A percentile compares a stretch with the other conserved stretches of the same genome.
Conservation (phyloP, 2,113 vertebrate genomes). For the Syngnathus scovelli region DNA sequence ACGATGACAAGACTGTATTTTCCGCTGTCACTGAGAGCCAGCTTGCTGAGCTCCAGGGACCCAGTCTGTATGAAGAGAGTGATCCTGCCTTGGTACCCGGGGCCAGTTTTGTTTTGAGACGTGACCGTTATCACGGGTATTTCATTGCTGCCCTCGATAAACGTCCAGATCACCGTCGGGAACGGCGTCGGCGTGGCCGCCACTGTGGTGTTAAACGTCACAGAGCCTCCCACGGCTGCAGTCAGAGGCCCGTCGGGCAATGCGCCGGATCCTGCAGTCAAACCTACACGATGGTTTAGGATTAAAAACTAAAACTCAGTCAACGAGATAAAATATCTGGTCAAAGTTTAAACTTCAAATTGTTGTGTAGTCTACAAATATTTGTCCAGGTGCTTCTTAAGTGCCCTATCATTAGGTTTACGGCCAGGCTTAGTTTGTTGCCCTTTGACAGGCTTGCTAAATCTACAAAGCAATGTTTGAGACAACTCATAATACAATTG, state of each 20-base stretch:
- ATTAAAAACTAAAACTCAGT: no score
- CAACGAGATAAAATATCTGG: neutral
- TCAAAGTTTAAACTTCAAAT: neutral
- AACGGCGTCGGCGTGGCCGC: neutral
- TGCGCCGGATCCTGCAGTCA: constrained; percentile 24
- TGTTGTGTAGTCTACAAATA: neutral
- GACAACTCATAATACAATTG: no score
- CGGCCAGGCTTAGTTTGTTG: neutral
- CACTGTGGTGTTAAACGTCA: constrained; percentile 27
- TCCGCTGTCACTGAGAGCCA: constrained; percentile 37
- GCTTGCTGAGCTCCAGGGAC: constrained; percentile 48
- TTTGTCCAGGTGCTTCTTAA: neutral
- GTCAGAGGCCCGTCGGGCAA: constrained; percentile 27
- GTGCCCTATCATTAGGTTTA: neutral
- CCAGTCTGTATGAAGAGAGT: constrained; percentile 10
- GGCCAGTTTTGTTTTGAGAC: rapidly evolving
- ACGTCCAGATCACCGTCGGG: rapidly evolving
- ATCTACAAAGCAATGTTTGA: neutral
- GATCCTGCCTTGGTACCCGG: constrained; percentile 18
- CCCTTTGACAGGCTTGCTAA: neutral
- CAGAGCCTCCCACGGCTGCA: constrained; percentile 14
- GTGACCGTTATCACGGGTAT: neutral
- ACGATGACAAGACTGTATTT: rapidly evolving
- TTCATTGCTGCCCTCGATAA: rapidly evolving
- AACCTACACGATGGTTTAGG: constrained; percentile 24